Base-by-base conservation (phyloP, 2,797 vertebrate species). In the Trichosurus vulpecula region DNA sequence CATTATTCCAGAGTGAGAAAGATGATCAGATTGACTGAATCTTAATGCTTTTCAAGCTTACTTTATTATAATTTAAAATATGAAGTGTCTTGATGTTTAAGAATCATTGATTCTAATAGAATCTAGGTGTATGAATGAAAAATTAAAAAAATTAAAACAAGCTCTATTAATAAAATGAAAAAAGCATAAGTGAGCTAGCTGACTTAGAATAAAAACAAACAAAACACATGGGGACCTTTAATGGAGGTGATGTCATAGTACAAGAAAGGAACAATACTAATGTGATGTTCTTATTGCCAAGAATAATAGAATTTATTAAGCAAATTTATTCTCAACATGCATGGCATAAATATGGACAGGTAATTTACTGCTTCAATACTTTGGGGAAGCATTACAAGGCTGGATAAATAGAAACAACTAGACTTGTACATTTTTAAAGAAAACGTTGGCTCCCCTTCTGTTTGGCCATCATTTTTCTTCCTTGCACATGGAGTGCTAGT, bases 401-500 rank as follows among this genome's bases (percentile, higher is more conserved):
- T 95, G 47, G 56, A 81, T 94, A 94, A 90, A 55, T 90, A 94
- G 53, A 61, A 97, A 93, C 52, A 95, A 94, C 29, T 22, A 27
- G 35, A 92, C 54, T 90, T 93, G 16, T 4, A 89, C 2, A 89
- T 87, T 96, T 93, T 94, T 57, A 93, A 93, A 91, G 52, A 94
- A 74, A 94, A 81, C 0, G 6, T 47, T 93, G 16, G 1, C 51
- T 93, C 54, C 53, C 66, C 3, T 92, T 95, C 13, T 52, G 61
- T 93, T 29, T 57, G 61, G 1, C 8, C 1, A 11, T 97, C 19
- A 61, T 95, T 98, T 81, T 95, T 95, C 52, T 95, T 96, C 96
- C 93, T 94, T 93, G 66, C 16, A 56, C 25, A 11, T 2, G 29
- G 54, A 95, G 30, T 41, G 4, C 1, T 5, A 47, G 27, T 92